Evolutionary conservation across 2,797 vertebrate species (phyloP), one percentile per base, ranked within the genome.

Genomic region (Glossophaga mutica): DNA sequence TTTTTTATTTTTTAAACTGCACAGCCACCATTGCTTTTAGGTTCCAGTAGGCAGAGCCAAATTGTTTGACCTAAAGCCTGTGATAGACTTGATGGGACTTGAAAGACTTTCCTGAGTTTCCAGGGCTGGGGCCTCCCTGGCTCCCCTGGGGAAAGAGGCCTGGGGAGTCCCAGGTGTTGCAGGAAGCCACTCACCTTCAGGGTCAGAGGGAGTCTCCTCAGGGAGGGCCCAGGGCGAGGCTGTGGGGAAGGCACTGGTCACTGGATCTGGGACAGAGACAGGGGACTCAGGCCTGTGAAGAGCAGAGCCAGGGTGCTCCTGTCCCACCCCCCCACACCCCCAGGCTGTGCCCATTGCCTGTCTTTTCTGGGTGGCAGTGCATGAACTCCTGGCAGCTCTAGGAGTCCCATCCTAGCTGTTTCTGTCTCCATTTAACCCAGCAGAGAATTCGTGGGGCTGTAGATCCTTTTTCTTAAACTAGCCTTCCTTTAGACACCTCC

Each of bases 191-290:
- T 97, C 44, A 97, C 97, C 97, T 94, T 82, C 44, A 26, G 48
- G 12, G 44, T 67, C 83, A 9, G 18, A 42, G 9, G 19, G 44
- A 8, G 16, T 10, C 26, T 88, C 55, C 2, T 42, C n/a, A 0
- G 22, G 6, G 55, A 32, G 39, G 59, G 37, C 9, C 10, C 14
- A 0, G 1, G 55, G 65, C 4, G 0, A 3, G 37, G 74, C 7
- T 10, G 39, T 14, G 37, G 62, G 46, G 2, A 42, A 11, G 32
- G 1, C 0, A 0, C n/a, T 39, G 81, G 15, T 39, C 14, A 24
- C 34, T 29, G 79, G 50, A 87, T 96, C 96, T 97, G 59, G 82
- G 82, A n/a, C 79, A 97, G 94, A 95, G 52, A 70, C 7, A 29
- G 16, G 50, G 82, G 44, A 62, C 57, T 97, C 68, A 94, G 86